A percentile compares a stretch with the other conserved stretches of the same genome.
Conservation (phyloP, 2,797 vertebrate species). For the Eidolon dupreanum region DNA sequence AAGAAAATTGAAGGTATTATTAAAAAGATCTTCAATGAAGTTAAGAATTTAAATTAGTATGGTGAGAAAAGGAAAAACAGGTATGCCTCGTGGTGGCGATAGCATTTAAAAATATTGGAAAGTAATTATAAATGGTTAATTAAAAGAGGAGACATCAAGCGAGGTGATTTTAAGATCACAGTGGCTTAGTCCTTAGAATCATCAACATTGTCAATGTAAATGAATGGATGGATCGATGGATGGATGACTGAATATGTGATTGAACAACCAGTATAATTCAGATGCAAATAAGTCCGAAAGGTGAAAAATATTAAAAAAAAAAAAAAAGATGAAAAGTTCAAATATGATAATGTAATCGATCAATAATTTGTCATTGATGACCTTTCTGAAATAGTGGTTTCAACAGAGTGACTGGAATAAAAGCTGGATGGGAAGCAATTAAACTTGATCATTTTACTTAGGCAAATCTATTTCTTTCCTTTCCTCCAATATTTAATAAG, state of each 20-base stretch:
- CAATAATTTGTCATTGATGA: not conserved
- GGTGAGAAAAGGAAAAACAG: not conserved
- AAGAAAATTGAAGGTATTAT: not conserved
- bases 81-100: not conserved
- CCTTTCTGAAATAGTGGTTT: not conserved
- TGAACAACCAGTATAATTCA: not conserved
- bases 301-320: not conserved
- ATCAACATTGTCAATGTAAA: not conserved
- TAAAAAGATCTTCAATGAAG: not conserved
- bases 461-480: not conserved
- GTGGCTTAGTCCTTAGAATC: not conserved
- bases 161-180: not conserved
- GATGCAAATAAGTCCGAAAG: not conserved
- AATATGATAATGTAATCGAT: not conserved
- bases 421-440: not conserved
- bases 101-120: not conserved
- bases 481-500: not conserved
- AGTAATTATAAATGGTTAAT: not conserved
- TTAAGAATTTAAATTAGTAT: not conserved
- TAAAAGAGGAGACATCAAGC: not conserved
- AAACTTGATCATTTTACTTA: not conserved
- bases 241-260: too few species aligned
- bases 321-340: not conserved
- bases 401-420: not conserved
- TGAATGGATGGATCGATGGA: too few species aligned